Percentiles rank a stretch among this genome's conserved stretches.
Evolutionary conservation across 2,888 invertebrate species (phyloP).

Genomic region (Andrena bucephala): DNA sequence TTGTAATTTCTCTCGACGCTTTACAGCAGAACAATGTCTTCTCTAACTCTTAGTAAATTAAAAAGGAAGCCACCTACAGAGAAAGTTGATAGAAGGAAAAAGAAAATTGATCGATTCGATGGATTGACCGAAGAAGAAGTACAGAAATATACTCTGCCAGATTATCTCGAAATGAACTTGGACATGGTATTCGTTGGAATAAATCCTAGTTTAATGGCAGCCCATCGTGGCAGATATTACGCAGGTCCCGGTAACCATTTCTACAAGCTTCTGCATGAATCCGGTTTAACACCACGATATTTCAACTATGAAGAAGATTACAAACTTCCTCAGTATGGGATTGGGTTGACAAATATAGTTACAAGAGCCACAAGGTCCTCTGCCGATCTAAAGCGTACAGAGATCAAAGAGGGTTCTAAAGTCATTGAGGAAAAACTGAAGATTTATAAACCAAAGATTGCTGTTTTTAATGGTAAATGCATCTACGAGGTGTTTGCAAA

Average conservation of each 20-base stretch:
- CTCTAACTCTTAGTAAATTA: conserved; percentile 76
- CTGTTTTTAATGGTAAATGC: conserved; percentile 83
- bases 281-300: conserved; percentile 76
- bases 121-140: conserved; percentile 81
- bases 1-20: neutral
- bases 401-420: conserved; percentile 79
- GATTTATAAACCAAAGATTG: conserved; percentile 80
- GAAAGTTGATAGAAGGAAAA: conserved; percentile 58
- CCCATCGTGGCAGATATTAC: conserved; percentile 82
- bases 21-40: conserved; percentile 66
- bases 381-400: conserved; percentile 78
- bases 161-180: conserved; percentile 77
- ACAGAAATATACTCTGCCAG: conserved; percentile 77
- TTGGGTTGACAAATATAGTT: conserved; percentile 83
- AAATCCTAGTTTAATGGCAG: conserved; percentile 82
- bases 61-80: conserved; percentile 66
- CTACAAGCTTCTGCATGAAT: conserved; percentile 81
- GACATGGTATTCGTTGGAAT: conserved; percentile 82
- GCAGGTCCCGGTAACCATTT: conserved; percentile 84
- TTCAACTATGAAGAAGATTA: conserved; percentile 80
- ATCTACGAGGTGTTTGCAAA: conserved; percentile 81
- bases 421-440: conserved; percentile 77
- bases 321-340: conserved; percentile 76
- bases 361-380: conserved; percentile 81
- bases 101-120: conserved; percentile 78